Conservation (phyloP, 1,140 invertebrate genomes). For the Samia ricini region DNA sequence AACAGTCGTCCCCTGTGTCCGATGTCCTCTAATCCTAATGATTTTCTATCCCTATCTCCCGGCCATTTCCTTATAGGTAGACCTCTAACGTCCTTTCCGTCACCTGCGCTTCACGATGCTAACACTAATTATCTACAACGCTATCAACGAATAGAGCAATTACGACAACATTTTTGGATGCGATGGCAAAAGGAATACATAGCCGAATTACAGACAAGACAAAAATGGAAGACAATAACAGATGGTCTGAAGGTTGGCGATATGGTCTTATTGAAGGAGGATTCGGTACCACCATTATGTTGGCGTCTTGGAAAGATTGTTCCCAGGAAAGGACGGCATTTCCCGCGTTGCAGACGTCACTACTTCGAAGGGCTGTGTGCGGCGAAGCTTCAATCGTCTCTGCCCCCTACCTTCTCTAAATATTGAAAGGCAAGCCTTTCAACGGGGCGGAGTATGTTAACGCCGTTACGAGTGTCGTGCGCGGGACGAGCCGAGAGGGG, state of each 20-base stretch:
- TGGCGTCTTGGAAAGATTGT: conserved; percentile 10
- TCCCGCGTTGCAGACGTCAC: conserved; percentile 20
- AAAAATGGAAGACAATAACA: conserved; percentile 20
- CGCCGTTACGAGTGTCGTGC: no score
- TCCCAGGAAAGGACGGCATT: conserved; percentile 18
- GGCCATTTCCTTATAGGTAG: conserved; percentile 26
- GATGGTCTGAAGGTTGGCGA: conserved; percentile 7
- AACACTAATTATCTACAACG: conserved; percentile 13
- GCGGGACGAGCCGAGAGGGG: no score
- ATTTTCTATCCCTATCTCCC: conserved; percentile 18
- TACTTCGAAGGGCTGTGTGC: conserved; percentile 9
- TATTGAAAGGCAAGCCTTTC: not conserved
- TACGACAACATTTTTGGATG: conserved; percentile 28
- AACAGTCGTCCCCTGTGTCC: conserved; percentile 17
- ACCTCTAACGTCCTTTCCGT: conserved; percentile 11
- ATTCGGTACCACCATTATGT: conserved; percentile 16
- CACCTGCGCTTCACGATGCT: conserved; percentile 2
- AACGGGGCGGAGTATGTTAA: not conserved
- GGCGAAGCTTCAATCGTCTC: conserved; percentile 18
- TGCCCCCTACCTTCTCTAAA: conserved; percentile 3
- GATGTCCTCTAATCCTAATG: conserved; percentile 14
- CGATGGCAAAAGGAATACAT: conserved; percentile 27
- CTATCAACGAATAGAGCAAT: conserved; percentile 11
- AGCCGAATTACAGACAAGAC: conserved; percentile 21
- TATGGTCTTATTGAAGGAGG: conserved; percentile 20